phyloP scores from a whole-genome alignment of 2,888 invertebrate genomes.

The Folsomia manolachei region DNA sequence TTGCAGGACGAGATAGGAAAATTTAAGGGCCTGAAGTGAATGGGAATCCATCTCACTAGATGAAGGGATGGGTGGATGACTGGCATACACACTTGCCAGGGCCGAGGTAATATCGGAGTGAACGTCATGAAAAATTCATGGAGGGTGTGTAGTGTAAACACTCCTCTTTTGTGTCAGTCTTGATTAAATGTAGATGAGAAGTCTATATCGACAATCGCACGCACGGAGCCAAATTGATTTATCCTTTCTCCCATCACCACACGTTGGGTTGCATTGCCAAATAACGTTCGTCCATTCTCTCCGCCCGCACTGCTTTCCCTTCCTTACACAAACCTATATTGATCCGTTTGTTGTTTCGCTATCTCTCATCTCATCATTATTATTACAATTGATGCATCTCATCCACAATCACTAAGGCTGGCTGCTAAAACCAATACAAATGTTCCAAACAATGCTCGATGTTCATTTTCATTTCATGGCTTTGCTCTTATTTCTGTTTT shows the following conservation, averaged over 20 bases:
- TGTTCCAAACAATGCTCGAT: neutral
- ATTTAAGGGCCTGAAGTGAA: too few relatives aligned
- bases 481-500: neutral
- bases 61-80: too few relatives aligned
- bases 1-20: too few relatives aligned
- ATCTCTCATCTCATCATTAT: slow-evolving; percentile 17
- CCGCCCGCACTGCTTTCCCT: neutral
- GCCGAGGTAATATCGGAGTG: neutral
- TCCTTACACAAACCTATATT: neutral
- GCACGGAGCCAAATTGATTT: slow-evolving; percentile 49
- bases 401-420: neutral
- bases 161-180: slow-evolving; percentile 51
- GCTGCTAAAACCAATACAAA: neutral
- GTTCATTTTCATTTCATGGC: neutral
- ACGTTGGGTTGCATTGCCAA: neutral
- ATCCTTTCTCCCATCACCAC: slow-evolving; percentile 40
- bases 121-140: slow-evolving; percentile 51
- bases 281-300: neutral
- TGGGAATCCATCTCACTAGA: too few relatives aligned
- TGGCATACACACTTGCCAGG: neutral
- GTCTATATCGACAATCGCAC: slow-evolving; percentile 46
- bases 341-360: neutral
- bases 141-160: slow-evolving; percentile 51
- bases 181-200: slow-evolving; percentile 51
- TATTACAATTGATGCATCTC: slow-evolving; percentile 16